These are phyloP conservation scores for Emydura subglobosa DNA, from an alignment of 2,113 vertebrate genomes.

Conservation along the genomic window DNA sequence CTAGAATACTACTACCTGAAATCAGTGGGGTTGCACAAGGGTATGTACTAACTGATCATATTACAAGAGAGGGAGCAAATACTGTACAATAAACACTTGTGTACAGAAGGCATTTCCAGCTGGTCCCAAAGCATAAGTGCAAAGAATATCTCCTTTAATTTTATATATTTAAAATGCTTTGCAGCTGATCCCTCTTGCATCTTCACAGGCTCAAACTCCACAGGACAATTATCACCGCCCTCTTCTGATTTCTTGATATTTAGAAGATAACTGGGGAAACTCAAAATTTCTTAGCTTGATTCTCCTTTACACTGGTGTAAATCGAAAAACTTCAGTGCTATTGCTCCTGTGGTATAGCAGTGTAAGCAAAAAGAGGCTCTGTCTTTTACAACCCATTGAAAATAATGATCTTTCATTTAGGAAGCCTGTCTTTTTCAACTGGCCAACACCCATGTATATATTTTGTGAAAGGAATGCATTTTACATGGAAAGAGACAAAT, in stretches of 20 bases:
- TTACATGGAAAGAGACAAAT: not conserved
- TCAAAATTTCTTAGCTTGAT: not conserved
- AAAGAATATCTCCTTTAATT: too few relatives aligned
- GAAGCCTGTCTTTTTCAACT: not conserved
- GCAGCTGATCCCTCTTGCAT: too few relatives aligned
- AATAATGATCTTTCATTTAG: not conserved
- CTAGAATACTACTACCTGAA: not conserved
- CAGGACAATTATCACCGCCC: too few relatives aligned
- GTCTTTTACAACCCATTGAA: not conserved
- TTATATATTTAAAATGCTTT: not conserved
- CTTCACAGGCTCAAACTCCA: too few relatives aligned
- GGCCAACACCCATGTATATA: not conserved
- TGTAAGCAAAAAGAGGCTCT: not conserved
- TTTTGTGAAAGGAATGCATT: not conserved
- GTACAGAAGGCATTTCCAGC: not conserved
- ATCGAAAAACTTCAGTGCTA: not conserved
- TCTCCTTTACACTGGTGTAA: not conserved
- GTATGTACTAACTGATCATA: not conserved
- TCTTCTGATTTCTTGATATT: not conserved
- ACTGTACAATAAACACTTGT: not conserved
- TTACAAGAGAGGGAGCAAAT: not conserved
- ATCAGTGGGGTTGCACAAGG: not conserved
- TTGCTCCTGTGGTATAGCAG: not conserved
- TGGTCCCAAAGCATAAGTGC: not conserved
- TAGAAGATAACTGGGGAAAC: not conserved